Evolutionary conservation across 2,113 vertebrate genomes (phyloP).

Genomic region (Scophthalmus maximus): DNA sequence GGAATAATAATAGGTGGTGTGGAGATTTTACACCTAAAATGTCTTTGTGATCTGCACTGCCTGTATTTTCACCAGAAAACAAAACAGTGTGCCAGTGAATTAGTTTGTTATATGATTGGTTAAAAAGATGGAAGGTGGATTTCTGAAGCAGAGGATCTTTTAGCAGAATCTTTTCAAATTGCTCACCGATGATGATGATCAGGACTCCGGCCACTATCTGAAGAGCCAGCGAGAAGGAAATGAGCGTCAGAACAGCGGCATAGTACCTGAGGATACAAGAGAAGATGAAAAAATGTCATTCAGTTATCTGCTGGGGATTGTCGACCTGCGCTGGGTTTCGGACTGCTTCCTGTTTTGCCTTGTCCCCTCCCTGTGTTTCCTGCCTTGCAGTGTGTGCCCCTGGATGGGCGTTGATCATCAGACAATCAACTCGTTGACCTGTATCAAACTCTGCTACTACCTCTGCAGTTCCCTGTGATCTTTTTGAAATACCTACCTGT

Average conservation of each 20-base stretch:
- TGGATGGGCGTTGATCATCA: too few species aligned
- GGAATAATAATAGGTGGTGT: not conserved
- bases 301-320: too few species aligned
- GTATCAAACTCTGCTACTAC: too few species aligned
- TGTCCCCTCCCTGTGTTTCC: too few species aligned
- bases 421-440: too few species aligned
- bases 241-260: slow-evolving; percentile 84
- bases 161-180: not conserved
- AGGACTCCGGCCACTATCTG: slow-evolving; percentile 88
- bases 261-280: slow-evolving; percentile 80
- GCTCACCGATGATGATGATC: slow-evolving; percentile 90
- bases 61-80: not conserved
- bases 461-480: too few species aligned
- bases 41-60: not conserved
- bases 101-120: slow-evolving; percentile 65
- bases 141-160: not conserved
- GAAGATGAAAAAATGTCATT: not conserved
- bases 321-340: too few species aligned
- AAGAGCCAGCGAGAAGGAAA: slow-evolving; percentile 89
- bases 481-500: too few species aligned
- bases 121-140: slow-evolving; percentile 27
- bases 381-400: too few species aligned
- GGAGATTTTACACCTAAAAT: too few species aligned
- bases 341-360: too few species aligned
- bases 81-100: slow-evolving; percentile 29